Percentiles rank a stretch among this genome's conserved stretches.
These are phyloP conservation scores for Micronycteris hirsuta DNA, from an alignment of 2,113 vertebrate genomes.

Conservation along the genomic window DNA sequence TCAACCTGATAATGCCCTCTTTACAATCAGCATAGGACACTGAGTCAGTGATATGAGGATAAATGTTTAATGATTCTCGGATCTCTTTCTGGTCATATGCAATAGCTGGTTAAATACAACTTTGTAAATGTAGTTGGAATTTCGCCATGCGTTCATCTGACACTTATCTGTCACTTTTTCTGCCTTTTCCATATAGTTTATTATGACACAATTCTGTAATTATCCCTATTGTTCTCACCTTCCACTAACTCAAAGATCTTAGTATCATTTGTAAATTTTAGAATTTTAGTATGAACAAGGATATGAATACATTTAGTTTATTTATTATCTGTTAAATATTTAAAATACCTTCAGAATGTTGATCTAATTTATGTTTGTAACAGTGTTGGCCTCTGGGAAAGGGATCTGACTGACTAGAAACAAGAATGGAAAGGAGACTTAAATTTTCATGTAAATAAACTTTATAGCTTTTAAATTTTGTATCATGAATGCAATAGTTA, in stretches of 20 bases:
- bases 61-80: neutral
- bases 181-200: neutral
- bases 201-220: neutral
- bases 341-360: neutral
- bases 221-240: neutral
- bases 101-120: neutral
- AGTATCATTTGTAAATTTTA: neutral
- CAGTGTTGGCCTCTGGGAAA: neutral
- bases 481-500: neutral
- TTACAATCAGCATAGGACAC: neutral
- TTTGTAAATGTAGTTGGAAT: neutral
- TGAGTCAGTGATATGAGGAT: neutral
- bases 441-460: neutral
- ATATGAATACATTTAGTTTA: neutral
- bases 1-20: neutral
- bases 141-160: neutral
- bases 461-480: neutral
- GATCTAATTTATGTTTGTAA: neutral
- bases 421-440: neutral
- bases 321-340: neutral
- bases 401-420: neutral
- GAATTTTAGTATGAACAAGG: neutral
- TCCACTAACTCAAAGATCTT: neutral
- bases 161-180: neutral
- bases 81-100: neutral